Percentiles rank a stretch among this genome's conserved stretches.
Evolutionary conservation across 1,140 invertebrate genomes (phyloP).

Genomic region (Cyphomyrmex costatus): DNA sequence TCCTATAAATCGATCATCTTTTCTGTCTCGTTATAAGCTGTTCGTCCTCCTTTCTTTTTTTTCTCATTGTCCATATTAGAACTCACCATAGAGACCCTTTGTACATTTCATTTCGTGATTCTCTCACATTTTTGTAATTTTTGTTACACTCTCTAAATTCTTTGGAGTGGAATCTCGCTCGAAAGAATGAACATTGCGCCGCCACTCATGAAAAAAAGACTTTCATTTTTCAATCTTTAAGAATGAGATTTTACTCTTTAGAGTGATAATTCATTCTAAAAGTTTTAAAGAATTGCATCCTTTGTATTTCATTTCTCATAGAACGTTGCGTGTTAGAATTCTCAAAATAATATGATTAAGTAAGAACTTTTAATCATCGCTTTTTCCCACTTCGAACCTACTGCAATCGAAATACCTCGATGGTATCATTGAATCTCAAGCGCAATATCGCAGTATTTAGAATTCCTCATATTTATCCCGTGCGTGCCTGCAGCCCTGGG

Average conservation of each 20-base stretch:
- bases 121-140: neutral
- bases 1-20: slow-evolving; percentile 40
- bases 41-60: slow-evolving; percentile 37
- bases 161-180: too few species aligned
- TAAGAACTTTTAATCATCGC: neutral
- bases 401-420: slow-evolving; percentile 14
- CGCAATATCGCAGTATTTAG: slow-evolving; percentile 70
- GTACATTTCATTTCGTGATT: neutral
- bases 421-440: slow-evolving; percentile 71
- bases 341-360: neutral
- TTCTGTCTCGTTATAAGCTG: slow-evolving; percentile 15
- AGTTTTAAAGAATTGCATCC: too few species aligned
- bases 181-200: too few species aligned
- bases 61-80: neutral
- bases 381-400: slow-evolving; percentile 41
- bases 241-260: too few species aligned
- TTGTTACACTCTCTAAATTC: neutral
- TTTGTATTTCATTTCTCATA: neutral
- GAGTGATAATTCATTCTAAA: too few species aligned
- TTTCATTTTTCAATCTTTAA: too few species aligned
- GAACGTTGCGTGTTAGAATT: neutral
- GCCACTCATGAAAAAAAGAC: too few species aligned
- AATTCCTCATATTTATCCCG: slow-evolving; percentile 46
- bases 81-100: neutral
- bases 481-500: slow-evolving; percentile 26